phyloP scores from a whole-genome alignment of 2,113 vertebrate genomes.

The Bubo blakistoni region DNA sequence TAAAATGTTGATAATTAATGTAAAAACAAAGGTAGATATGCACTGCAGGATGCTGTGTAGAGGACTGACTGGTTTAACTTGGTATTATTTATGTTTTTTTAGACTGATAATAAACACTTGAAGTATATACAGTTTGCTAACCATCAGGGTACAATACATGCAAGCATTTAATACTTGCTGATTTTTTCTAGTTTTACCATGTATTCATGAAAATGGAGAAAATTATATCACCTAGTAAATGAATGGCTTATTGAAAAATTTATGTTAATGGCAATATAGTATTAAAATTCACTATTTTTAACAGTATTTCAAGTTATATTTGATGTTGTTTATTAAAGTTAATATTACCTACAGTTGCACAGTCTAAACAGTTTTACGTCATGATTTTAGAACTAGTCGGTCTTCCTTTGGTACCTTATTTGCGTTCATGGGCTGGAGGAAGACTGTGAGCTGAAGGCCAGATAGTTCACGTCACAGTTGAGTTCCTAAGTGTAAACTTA shows the following conservation, averaged over 20 bases:
- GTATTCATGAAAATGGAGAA: background rate
- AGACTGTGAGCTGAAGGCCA: background rate
- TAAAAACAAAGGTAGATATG: background rate
- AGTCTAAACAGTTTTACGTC: background rate
- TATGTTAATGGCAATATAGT: background rate
- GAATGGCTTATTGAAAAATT: background rate
- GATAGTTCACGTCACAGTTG: background rate
- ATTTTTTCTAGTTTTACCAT: background rate
- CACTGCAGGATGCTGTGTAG: background rate
- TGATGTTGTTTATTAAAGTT: background rate
- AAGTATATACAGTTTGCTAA: background rate
- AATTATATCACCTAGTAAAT: background rate
- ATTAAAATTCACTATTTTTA: background rate
- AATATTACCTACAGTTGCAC: background rate
- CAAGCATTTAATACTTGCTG: background rate
- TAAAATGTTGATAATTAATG: background rate
- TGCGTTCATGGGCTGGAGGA: background rate
- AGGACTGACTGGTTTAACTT: background rate
- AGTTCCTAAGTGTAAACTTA: background rate
- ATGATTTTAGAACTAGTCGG: background rate
- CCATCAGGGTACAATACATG: background rate
- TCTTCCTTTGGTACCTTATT: background rate
- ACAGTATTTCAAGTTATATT: background rate
- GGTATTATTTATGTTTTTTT: background rate
- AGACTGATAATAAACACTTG: background rate